Base-by-base conservation (phyloP, 1,140 invertebrate species). In the Streblospio benedicti region DNA sequence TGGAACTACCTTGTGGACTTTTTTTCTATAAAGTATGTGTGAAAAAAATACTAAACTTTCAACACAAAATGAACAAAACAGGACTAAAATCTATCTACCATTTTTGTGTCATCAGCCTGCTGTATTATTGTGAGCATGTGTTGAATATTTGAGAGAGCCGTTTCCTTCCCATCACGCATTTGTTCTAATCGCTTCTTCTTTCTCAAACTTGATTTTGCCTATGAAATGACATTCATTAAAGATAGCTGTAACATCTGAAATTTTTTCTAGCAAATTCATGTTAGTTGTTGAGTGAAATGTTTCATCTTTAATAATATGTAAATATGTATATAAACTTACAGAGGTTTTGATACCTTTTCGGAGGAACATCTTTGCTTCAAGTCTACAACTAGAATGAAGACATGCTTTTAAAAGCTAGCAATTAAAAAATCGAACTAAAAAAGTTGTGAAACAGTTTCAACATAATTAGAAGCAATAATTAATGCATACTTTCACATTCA, bases 321-420 rank as follows among this genome's bases (percentile, higher is more conserved):
- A 47, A 20, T 25, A 5, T 18, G 18, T 20, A 27, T 4, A 9
- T 6, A 20, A 35, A 55, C 53, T 20, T 35, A 55, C 53, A 27
- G 53, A 55, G 35, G 53, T 38, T 27, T 38, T 55, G 30, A 33
- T 31, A 20, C 53, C 53, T 38, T 55, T 55, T n/a, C 41, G 30
- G 1, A 55, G 18, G 41, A 35, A 55, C n/a, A 16, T 27, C 20
- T 38, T 55, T 32, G 53, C 53, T 35, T 32, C 32, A 2, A 47
- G 45, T 47, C 45, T 9, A 28, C 45, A 47, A 47, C 45, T 47
- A n/a, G 30, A 14, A 28, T 27, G 4, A 47, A n/a, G n/a, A 47
- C 12, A 28, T 27, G 45, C 25, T 9, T 14, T 27, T 47, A 28
- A 20, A 45, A 5, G 14, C 20, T 18, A 14, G 14, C 20, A 14